These are phyloP conservation scores for Heliangelus exortis DNA, from an alignment of 2,797 vertebrate genomes.

Conservation along the genomic window DNA sequence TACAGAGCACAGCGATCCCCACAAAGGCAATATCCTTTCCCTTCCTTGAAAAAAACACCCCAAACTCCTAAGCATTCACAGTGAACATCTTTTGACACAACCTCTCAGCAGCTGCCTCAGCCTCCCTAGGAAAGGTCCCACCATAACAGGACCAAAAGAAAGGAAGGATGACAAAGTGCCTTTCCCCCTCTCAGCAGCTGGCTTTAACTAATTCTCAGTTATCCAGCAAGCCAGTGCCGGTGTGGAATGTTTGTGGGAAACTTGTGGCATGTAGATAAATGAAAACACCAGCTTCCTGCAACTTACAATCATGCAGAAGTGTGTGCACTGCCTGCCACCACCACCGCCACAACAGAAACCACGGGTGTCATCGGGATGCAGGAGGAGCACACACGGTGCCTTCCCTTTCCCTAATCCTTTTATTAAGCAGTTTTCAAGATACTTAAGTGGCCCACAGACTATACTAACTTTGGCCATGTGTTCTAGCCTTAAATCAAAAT, in stretches of 20 bases:
- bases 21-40: background rate
- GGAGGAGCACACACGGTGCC: background rate
- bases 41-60: background rate
- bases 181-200: background rate
- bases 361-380: background rate
- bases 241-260: background rate
- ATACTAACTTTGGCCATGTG: fast-evolving
- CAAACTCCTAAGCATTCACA: fast-evolving
- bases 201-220: background rate
- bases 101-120: background rate
- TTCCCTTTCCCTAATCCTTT: background rate
- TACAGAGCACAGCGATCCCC: background rate
- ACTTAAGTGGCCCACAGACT: background rate
- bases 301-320: slow-evolving; percentile 42
- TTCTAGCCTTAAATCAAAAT: background rate
- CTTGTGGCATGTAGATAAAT: slow-evolving; percentile 3
- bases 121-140: background rate
- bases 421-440: background rate
- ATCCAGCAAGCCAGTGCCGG: background rate
- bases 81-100: background rate
- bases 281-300: slow-evolving; percentile 47
- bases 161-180: background rate
- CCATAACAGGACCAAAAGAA: fast-evolving
- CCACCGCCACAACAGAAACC: slow-evolving; percentile 45
- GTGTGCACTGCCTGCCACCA: background rate